Evolutionary conservation across 2,797 vertebrate species (phyloP).

Genomic region (Arnoldichthys spilopterus): DNA sequence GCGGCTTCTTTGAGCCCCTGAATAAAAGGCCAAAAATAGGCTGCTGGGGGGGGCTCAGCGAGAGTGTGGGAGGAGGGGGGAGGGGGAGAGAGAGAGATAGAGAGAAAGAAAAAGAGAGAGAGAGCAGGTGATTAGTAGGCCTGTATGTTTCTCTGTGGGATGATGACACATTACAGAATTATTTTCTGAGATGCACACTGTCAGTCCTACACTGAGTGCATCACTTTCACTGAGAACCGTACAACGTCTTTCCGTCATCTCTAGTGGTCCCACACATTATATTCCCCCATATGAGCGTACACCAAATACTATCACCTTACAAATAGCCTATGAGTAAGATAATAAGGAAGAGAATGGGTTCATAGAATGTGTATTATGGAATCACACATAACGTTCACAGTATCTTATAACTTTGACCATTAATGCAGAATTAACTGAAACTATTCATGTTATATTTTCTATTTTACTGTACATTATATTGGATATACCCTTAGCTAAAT

Average conservation of each 20-base stretch:
- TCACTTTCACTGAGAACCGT: constrained; percentile 29
- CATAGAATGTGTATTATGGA: too few species aligned
- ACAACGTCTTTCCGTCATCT: constrained; percentile 15
- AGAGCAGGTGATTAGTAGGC: constrained; percentile 49
- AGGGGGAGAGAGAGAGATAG: constrained; percentile 19
- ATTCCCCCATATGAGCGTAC: constrained; percentile 3
- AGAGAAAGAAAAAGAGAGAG: constrained; percentile 16
- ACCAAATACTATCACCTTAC: constrained; percentile 19
- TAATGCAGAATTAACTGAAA: too few species aligned
- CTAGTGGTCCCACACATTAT: constrained; percentile 1
- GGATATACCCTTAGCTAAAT: too few species aligned
- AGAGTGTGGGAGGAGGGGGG: constrained; percentile 44
- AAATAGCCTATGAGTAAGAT: constrained; percentile 14
- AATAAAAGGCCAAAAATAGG: constrained; percentile 75
- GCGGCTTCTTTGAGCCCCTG: constrained; percentile 68
- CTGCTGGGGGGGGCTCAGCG: constrained; percentile 22
- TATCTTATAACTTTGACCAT: too few species aligned
- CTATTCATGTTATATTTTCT: too few species aligned
- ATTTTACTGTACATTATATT: too few species aligned
- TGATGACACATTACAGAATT: constrained; percentile 52
- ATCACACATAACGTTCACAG: too few species aligned
- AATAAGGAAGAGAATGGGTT: constrained; percentile 15
- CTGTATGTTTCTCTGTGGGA: constrained; percentile 41
- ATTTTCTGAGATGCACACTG: constrained; percentile 47
- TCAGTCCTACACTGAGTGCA: constrained; percentile 31